Evolutionary conservation across 2,888 invertebrate species (phyloP).

Genomic region (Drosophila borealis): DNA sequence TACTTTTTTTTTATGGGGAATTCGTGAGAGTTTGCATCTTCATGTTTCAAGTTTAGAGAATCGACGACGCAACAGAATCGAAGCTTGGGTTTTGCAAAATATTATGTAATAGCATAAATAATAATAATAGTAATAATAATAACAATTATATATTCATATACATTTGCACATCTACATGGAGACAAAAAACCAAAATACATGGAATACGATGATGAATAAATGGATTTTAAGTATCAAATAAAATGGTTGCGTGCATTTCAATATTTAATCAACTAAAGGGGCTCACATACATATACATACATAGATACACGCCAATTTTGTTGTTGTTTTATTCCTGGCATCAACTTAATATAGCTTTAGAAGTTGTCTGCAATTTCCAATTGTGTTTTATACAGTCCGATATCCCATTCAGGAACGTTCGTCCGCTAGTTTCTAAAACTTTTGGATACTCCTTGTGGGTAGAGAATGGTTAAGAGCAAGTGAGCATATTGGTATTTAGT

Average conservation of each 20-base stretch:
- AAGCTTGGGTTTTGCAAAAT: not conserved
- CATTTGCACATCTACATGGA: not conserved
- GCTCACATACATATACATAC: not conserved
- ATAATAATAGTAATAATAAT: not conserved
- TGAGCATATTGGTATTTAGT: not conserved
- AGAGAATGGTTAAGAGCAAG: too few relatives aligned
- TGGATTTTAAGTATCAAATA: constrained; percentile 11
- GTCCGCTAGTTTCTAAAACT: not conserved
- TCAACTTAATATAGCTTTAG: not conserved
- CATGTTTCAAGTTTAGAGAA: not conserved
- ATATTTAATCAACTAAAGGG: not conserved
- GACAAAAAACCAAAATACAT: constrained; percentile 1
- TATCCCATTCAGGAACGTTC: not conserved
- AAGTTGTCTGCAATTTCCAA: not conserved
- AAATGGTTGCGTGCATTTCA: constrained; percentile 9
- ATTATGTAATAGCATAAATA: constrained; percentile 2
- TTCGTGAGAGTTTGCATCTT: not conserved
- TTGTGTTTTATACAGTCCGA: not conserved
- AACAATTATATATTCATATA: not conserved
- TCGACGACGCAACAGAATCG: not conserved
- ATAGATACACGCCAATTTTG: not conserved
- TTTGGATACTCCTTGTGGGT: too few relatives aligned
- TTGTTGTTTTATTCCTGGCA: not conserved
- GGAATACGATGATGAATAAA: constrained; percentile 28
- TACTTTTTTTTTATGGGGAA: not conserved